Conservation (phyloP, 2,888 invertebrate species). For the Keiferia lycopersicella region DNA sequence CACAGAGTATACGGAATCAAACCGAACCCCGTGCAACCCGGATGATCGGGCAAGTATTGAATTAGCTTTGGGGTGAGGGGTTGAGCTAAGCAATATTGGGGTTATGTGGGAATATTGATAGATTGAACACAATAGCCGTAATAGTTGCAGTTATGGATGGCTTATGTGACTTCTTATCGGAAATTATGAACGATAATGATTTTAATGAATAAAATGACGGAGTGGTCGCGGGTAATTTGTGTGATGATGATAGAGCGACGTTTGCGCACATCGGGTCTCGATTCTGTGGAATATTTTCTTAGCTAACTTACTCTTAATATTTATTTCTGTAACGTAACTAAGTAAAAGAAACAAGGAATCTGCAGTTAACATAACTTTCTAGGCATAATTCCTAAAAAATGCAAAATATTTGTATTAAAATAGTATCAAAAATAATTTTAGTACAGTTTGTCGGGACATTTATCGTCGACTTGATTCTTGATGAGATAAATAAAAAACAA, state of each 20-base stretch:
- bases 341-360: too few relatives aligned
- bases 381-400: too few relatives aligned
- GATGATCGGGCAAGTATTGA: slow-evolving; percentile 64
- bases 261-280: slow-evolving; percentile 37
- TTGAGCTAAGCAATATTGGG: slow-evolving; percentile 38
- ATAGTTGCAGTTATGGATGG: slow-evolving; percentile 12
- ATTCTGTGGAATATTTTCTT: too few relatives aligned
- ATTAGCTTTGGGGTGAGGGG: slow-evolving; percentile 54
- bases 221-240: slow-evolving; percentile 16
- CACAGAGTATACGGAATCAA: slow-evolving; percentile 42
- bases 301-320: too few relatives aligned
- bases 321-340: too few relatives aligned
- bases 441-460: too few relatives aligned
- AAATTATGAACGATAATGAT: slow-evolving; percentile 10
- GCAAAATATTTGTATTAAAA: too few relatives aligned
- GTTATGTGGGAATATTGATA: slow-evolving; percentile 38
- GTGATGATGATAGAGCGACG: slow-evolving; percentile 44
- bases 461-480: too few relatives aligned
- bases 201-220: slow-evolving; percentile 5
- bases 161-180: neutral
- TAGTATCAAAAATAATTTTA: too few relatives aligned
- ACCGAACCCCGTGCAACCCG: slow-evolving; percentile 66
- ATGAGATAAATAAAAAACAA: too few relatives aligned
- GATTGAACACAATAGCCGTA: slow-evolving; percentile 15
- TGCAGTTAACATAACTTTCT: too few relatives aligned